phyloP scores from a whole-genome alignment of 2,888 invertebrate species.

The Orchesella flavescens region DNA sequence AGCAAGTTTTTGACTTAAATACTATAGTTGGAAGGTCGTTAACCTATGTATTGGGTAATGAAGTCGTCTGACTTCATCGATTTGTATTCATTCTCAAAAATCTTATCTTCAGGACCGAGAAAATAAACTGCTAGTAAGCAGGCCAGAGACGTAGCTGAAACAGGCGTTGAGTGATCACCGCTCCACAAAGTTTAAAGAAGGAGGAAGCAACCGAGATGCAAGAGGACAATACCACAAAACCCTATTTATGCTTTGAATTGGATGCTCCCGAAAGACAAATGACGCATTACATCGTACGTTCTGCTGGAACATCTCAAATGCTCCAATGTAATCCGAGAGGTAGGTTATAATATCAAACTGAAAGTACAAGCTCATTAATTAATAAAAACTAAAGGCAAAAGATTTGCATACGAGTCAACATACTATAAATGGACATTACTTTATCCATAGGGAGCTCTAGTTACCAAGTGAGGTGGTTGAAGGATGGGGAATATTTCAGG shows the following conservation, averaged over 20 bases:
- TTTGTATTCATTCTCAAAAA: no score
- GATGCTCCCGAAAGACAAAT: conserved; percentile 53
- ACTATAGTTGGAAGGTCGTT: no score
- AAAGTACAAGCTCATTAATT: no score
- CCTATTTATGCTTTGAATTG: conserved; percentile 68
- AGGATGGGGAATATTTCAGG: conserved; percentile 80
- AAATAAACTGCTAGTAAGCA: no score
- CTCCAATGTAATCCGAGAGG: conserved; percentile 69
- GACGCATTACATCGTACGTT: conserved; percentile 63
- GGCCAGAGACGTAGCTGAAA: no score
- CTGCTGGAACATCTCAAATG: conserved; percentile 64
- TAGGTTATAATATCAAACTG: conserved; percentile 25
- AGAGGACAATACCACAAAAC: conserved; percentile 16
- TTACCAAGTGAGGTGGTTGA: conserved; percentile 90
- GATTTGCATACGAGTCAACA: no score
- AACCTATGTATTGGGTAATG: no score
- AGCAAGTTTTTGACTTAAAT: no score
- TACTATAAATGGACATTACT: no score
- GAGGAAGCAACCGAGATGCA: conserved; percentile 39
- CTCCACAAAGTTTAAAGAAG: conserved; percentile 32
- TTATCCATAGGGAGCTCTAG: conserved; percentile 80
- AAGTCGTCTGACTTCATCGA: no score
- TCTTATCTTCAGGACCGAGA: no score
- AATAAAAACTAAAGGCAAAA: no score
- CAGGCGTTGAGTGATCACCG: conserved; percentile 10